Percentiles rank a stretch among this genome's conserved stretches.
Evolutionary conservation across 64 coral and sea anemone species (phyloP).

Genomic region (Stichodactyla mertensii): DNA sequence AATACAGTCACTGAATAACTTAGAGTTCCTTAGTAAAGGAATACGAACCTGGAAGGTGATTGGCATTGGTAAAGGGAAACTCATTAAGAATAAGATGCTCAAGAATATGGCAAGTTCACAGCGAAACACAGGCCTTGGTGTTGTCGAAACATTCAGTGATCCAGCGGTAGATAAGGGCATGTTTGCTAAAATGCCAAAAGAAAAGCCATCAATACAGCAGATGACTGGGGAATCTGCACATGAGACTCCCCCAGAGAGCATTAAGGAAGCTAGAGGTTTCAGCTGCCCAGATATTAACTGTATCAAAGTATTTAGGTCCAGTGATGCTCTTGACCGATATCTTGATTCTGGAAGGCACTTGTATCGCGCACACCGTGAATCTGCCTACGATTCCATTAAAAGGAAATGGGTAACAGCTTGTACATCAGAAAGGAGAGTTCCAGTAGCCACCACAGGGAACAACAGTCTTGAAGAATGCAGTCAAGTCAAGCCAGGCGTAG

Average conservation of each 20-base stretch:
- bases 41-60: slow-evolving; percentile 41
- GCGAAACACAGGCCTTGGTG: slow-evolving; percentile 14
- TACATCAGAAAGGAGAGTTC: slow-evolving; percentile 11
- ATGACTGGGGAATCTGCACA: background rate
- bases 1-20: slow-evolving; percentile 41
- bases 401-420: slow-evolving; percentile 31
- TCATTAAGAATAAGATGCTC: background rate
- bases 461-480: background rate
- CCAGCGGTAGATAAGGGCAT: slow-evolving; percentile 32
- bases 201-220: background rate
- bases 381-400: slow-evolving; percentile 52
- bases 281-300: slow-evolving; percentile 20
- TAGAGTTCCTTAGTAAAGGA: slow-evolving; percentile 33
- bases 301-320: slow-evolving; percentile 28
- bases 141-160: slow-evolving; percentile 31
- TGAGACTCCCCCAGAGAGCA: background rate
- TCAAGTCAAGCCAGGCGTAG: background rate
- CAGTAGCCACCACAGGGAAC: background rate
- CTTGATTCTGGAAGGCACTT: slow-evolving; percentile 39
- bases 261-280: slow-evolving; percentile 8
- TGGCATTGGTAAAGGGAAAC: slow-evolving; percentile 37
- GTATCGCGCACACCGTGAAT: slow-evolving; percentile 18
- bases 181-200: slow-evolving; percentile 10
- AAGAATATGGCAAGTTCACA: slow-evolving; percentile 25
- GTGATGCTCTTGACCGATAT: slow-evolving; percentile 21